Evolutionary conservation across 2,797 vertebrate genomes (phyloP).

Genomic region (Syngnathus rostellatus): DNA sequence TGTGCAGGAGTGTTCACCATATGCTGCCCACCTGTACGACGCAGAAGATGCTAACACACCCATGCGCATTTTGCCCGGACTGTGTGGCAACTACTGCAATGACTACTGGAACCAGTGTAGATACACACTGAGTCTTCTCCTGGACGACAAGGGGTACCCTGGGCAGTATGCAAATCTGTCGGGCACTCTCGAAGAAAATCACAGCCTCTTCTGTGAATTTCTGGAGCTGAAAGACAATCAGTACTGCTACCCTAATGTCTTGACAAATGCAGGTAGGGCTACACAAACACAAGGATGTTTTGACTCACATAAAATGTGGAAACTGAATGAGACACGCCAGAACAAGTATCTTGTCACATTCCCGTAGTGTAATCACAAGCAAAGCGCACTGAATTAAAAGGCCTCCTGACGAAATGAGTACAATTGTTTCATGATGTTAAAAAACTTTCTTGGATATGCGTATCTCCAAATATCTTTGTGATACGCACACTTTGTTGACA

Average conservation of each 20-base stretch:
- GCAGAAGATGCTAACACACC: slow-evolving; percentile 77
- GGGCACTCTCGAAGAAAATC: slow-evolving; percentile 57
- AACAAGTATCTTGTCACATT: background rate
- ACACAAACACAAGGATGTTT: background rate
- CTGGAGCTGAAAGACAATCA: slow-evolving; percentile 73
- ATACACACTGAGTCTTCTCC: slow-evolving; percentile 70
- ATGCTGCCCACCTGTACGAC: slow-evolving; percentile 76
- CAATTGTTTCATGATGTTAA: background rate
- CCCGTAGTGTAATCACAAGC: background rate
- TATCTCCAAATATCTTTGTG: background rate
- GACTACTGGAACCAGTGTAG: slow-evolving; percentile 72
- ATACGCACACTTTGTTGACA: background rate
- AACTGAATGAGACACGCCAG: background rate
- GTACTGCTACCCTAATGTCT: slow-evolving; percentile 77
- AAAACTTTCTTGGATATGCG: no score
- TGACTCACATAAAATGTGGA: no score
- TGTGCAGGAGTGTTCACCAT: slow-evolving; percentile 75
- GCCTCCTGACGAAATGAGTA: background rate
- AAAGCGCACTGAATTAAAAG: background rate
- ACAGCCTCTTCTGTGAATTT: slow-evolving; percentile 60
- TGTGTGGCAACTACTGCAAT: slow-evolving; percentile 70
- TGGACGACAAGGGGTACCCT: slow-evolving; percentile 36
- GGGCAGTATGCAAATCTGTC: slow-evolving; percentile 48
- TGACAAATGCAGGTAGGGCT: slow-evolving; percentile 53
- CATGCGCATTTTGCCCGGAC: slow-evolving; percentile 68